Evolutionary conservation across 2,797 vertebrate genomes (phyloP).

Genomic region (Falco naumanni): DNA sequence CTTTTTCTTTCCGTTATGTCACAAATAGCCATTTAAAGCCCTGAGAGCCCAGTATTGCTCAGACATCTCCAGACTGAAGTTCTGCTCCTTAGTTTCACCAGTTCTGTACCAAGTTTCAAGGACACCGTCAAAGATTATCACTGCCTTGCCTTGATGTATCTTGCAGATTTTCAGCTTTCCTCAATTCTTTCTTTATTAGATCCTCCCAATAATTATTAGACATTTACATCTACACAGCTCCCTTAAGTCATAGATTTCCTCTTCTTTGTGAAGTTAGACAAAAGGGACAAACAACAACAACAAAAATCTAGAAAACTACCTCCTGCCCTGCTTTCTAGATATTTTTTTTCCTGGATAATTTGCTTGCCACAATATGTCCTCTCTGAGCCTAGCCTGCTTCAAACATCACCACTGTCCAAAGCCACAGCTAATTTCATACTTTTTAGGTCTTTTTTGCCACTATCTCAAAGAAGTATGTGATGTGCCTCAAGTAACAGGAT

Average conservation of each 20-base stretch:
- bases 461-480: not conserved
- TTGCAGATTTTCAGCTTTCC: not conserved
- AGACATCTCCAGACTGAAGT: not conserved
- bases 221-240: not conserved
- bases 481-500: not conserved
- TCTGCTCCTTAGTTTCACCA: not conserved
- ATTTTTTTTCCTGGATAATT: not conserved
- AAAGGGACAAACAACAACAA: not conserved
- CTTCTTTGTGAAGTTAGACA: not conserved
- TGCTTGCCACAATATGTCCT: not conserved
- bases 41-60: not conserved
- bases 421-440: not conserved
- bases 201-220: not conserved
- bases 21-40: not conserved
- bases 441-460: not conserved
- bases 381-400: not conserved
- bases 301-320: not conserved
- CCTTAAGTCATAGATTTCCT: not conserved
- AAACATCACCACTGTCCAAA: not conserved
- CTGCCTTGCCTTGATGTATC: not conserved
- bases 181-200: not conserved
- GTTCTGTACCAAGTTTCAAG: not conserved
- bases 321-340: not conserved
- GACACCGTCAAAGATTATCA: rapidly evolving
- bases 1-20: not conserved